Percentiles rank a stretch among this genome's conserved stretches.
Conservation (phyloP, 2,113 vertebrate species). For the Aegotheles bennettii region DNA sequence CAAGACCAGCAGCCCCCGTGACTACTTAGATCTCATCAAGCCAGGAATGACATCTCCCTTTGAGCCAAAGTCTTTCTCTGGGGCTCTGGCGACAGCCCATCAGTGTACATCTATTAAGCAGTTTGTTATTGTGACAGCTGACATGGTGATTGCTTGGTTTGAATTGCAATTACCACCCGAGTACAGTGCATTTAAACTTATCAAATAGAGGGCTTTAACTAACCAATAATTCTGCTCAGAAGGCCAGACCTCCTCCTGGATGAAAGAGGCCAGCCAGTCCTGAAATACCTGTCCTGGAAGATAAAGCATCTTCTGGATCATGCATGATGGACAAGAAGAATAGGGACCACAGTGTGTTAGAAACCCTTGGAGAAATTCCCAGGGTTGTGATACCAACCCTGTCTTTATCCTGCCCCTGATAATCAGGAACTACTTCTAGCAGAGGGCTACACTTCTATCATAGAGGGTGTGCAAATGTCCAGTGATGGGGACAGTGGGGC, state of each 20-base stretch:
- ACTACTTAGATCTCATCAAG: neutral
- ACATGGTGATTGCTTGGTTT: neutral
- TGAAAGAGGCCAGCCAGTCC: neutral
- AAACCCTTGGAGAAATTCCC: neutral
- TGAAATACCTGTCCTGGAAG: neutral
- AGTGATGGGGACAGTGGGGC: neutral
- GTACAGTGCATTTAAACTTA: neutral
- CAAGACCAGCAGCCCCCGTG: neutral
- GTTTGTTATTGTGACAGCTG: slow-evolving; percentile 44
- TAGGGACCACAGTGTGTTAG: neutral
- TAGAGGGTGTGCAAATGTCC: neutral
- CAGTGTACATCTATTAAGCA: neutral
- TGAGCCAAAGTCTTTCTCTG: neutral
- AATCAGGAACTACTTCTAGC: neutral
- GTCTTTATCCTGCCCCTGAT: neutral
- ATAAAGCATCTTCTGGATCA: neutral
- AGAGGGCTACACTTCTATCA: neutral
- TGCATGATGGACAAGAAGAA: neutral
- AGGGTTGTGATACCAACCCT: neutral
- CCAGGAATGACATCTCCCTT: neutral
- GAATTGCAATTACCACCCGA: neutral
- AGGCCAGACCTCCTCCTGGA: neutral
- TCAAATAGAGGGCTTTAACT: neutral
- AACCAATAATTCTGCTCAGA: neutral
- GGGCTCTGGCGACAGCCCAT: neutral